phyloP scores from a whole-genome alignment of 2,888 invertebrate genomes.

The Microplitis manilae region DNA sequence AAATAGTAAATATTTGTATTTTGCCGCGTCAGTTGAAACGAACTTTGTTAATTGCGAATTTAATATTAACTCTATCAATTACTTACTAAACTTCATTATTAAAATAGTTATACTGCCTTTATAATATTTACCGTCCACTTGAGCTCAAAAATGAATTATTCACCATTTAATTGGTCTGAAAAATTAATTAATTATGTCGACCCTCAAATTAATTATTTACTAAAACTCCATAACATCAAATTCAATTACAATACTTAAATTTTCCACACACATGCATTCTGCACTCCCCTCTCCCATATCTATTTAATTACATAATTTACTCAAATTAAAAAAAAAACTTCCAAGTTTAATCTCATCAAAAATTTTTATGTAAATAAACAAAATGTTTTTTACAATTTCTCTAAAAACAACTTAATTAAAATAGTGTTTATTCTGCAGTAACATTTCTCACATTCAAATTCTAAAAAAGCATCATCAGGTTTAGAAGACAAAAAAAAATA shows the following conservation, averaged over 20 bases:
- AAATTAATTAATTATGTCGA: not conserved
- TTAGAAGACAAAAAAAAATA: slow-evolving; percentile 41
- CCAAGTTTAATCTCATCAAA: not conserved
- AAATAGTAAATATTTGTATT: not conserved
- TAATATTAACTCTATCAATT: not conserved
- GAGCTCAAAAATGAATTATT: not conserved
- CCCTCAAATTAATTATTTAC: not conserved
- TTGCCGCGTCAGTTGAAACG: not conserved
- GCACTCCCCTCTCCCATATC: not conserved
- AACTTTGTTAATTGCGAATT: not conserved
- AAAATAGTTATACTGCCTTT: not conserved
- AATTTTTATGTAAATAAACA: not conserved
- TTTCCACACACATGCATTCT: not conserved
- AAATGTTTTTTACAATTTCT: not conserved
- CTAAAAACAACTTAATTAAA: not conserved
- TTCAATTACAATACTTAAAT: not conserved
- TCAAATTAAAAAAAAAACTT: not conserved
- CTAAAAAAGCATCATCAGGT: slow-evolving; percentile 27
- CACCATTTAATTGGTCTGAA: not conserved
- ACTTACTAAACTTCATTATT: not conserved
- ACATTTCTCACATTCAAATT: not conserved
- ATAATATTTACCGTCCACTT: not conserved
- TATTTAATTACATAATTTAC: not conserved
- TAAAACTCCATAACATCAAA: not conserved
- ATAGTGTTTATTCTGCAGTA: not conserved